Evolutionary conservation across 2,888 invertebrate species (phyloP).

Genomic region (Myopa tessellatipennis): DNA sequence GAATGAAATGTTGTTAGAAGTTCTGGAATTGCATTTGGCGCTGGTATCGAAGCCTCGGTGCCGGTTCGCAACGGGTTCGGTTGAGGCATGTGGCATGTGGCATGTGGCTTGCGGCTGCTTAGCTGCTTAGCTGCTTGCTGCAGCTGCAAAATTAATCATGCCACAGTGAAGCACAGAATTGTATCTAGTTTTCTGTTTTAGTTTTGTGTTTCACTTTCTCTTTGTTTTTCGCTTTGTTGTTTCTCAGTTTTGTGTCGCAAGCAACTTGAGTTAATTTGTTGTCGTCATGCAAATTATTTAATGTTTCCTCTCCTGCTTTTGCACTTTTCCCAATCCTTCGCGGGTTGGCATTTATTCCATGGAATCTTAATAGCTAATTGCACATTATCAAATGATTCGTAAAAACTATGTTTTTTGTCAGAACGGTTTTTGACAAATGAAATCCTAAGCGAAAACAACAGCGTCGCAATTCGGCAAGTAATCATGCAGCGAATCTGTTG

Average conservation of each 20-base stretch:
- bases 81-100: background rate
- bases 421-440: constrained; percentile 17
- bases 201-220: background rate
- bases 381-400: background rate
- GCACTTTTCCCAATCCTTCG: no score
- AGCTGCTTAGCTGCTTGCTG: constrained; percentile 3
- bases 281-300: constrained; percentile 10
- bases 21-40: constrained; percentile 38
- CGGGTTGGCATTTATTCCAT: no score
- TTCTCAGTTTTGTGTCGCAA: background rate
- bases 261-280: constrained; percentile 32
- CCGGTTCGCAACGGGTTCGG: background rate
- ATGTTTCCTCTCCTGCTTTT: background rate
- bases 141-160: constrained; percentile 39
- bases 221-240: background rate
- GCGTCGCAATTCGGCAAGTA: background rate
- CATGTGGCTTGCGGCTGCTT: background rate
- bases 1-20: constrained; percentile 51
- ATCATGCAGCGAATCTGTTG: background rate
- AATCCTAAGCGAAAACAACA: background rate
- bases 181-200: background rate
- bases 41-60: constrained; percentile 15
- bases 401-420: background rate
- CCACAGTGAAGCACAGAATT: constrained; percentile 11
- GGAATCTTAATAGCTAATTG: no score